Percentiles rank a stretch among this genome's conserved stretches.
phyloP scores from a whole-genome alignment of 2,797 vertebrate species.

The Thaleichthys pacificus region DNA sequence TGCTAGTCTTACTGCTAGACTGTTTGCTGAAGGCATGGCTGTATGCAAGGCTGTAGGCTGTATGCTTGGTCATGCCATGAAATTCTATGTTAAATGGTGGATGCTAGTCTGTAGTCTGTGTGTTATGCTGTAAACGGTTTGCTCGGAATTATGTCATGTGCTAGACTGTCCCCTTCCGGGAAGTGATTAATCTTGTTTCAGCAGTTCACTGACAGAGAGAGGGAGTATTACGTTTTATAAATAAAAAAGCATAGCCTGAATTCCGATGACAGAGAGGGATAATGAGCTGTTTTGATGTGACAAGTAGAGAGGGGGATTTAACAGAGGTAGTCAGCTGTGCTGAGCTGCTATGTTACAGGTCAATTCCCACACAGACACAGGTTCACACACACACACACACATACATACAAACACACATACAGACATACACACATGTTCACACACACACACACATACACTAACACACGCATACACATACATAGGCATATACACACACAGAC shows the following conservation, averaged over 20 bases:
- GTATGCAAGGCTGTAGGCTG: neutral
- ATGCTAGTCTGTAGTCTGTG: too few relatives aligned
- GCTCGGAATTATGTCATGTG: too few relatives aligned
- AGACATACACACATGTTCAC: constrained; percentile 21
- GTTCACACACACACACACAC: constrained; percentile 31
- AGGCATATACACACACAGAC: constrained; percentile 17
- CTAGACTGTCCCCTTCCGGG: constrained; percentile 23
- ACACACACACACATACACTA: constrained; percentile 19
- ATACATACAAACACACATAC: constrained; percentile 29
- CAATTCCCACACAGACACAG: constrained; percentile 38
- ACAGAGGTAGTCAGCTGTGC: constrained; percentile 64
- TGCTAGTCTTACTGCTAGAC: neutral
- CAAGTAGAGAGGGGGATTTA: constrained; percentile 67
- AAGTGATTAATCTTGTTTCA: constrained; percentile 60
- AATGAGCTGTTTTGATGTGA: constrained; percentile 80
- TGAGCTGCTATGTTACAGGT: constrained; percentile 66
- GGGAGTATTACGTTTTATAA: constrained; percentile 62
- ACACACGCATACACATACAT: constrained; percentile 4
- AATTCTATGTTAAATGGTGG: neutral
- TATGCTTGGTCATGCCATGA: neutral
- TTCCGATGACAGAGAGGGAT: constrained; percentile 71
- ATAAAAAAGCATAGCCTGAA: constrained; percentile 60
- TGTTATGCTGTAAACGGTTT: too few relatives aligned
- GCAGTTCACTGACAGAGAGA: constrained; percentile 53
- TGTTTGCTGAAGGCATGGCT: neutral